These are phyloP conservation scores for Rugalucina vietnamica DNA, from an alignment of 2,888 invertebrate genomes.

Conservation along the genomic window DNA sequence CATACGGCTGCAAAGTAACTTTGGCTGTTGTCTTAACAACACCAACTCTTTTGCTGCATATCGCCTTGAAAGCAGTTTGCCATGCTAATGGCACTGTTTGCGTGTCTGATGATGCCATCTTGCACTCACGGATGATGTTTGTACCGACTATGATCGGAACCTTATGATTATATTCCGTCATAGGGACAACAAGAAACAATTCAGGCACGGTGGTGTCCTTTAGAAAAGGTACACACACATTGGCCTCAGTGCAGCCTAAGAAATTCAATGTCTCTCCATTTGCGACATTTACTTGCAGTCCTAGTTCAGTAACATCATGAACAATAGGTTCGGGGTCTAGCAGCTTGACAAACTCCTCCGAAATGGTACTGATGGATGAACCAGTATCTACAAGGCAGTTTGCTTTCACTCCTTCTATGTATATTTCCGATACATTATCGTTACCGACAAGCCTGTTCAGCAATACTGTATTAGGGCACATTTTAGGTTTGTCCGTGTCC, in stretches of 20 bases:
- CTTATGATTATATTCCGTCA: slow-evolving; percentile 6
- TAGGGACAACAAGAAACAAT: not conserved
- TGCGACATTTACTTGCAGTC: not conserved
- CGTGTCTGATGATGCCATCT: not conserved
- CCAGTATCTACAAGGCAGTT: slow-evolving; percentile 24
- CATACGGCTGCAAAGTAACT: slow-evolving; percentile 11
- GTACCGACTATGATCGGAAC: slow-evolving; percentile 23
- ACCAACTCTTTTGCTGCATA: not conserved
- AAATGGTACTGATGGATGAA: slow-evolving; percentile 12
- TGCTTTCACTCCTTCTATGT: not conserved
- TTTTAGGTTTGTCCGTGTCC: not conserved
- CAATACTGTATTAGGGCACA: not conserved
- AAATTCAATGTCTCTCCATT: not conserved
- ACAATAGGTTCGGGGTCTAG: not conserved
- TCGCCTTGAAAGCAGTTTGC: slow-evolving; percentile 2
- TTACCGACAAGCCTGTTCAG: not conserved
- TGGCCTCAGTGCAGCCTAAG: slow-evolving; percentile 1
- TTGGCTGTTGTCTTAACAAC: slow-evolving; percentile 21
- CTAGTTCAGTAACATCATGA: not conserved
- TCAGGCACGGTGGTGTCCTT: not conserved
- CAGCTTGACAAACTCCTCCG: not conserved
- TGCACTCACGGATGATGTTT: slow-evolving; percentile 3
- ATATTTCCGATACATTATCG: not conserved
- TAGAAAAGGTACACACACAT: not conserved
- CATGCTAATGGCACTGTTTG: not conserved